phyloP scores from a whole-genome alignment of 2,888 invertebrate genomes.

The Drosophila affinis region DNA sequence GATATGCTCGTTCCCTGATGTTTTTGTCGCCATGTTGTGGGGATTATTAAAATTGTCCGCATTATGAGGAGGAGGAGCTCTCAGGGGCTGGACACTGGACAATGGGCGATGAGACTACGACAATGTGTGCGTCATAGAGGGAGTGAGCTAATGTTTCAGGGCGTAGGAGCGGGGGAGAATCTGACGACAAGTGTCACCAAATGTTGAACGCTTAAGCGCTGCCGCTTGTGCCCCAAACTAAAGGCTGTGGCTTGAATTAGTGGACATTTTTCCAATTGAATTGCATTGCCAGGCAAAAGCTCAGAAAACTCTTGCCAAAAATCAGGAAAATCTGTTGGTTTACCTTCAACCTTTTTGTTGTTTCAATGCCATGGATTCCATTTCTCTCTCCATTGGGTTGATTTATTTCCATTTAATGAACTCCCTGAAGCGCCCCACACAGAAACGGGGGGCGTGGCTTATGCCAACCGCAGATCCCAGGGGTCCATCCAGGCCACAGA shows the following conservation, averaged over 20 bases:
- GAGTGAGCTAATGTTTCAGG: no score
- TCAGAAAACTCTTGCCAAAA: conserved; percentile 17
- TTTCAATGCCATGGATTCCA: background rate
- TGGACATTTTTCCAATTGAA: conserved; percentile 50
- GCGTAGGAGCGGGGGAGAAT: no score
- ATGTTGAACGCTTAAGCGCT: no score
- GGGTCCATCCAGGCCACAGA: conserved; percentile 22
- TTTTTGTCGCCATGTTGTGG: conserved; percentile 16
- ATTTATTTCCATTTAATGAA: conserved; percentile 76
- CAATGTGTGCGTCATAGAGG: no score
- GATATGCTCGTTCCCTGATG: conserved; percentile 2
- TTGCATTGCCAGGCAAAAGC: conserved; percentile 35
- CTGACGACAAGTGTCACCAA: no score
- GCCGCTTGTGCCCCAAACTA: no score
- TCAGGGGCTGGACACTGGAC: no score
- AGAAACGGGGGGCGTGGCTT: conserved; percentile 19
- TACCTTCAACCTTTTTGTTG: conserved; percentile 31
- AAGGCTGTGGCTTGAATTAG: background rate
- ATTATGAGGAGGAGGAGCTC: no score
- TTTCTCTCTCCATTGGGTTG: conserved; percentile 42
- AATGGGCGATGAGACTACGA: no score
- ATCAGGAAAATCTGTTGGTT: conserved; percentile 32
- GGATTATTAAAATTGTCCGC: background rate
- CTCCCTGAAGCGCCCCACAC: conserved; percentile 47
- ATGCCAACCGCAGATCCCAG: conserved; percentile 46